Evolutionary conservation across 1,140 invertebrate genomes (phyloP).

Genomic region (Scylla paramamosain): DNA sequence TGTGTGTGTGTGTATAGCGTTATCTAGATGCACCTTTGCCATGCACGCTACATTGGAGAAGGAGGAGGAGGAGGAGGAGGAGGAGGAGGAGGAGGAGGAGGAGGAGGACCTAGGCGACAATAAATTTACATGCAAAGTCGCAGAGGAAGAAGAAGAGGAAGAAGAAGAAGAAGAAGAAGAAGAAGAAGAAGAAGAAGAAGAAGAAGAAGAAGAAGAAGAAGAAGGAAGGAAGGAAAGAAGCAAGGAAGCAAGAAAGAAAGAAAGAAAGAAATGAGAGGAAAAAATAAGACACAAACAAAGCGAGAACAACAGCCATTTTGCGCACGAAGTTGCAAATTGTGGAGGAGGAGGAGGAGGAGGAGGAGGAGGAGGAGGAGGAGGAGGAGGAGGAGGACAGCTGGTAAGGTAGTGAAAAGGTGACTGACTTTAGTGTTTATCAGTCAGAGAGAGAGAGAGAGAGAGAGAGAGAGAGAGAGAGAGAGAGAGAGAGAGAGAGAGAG

Average conservation of each 20-base stretch:
- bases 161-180: neutral
- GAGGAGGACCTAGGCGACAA: too few relatives aligned
- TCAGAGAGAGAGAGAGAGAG: neutral
- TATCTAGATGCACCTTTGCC: neutral
- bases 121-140: neutral
- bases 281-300: too few relatives aligned
- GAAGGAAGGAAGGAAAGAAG: too few relatives aligned
- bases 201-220: too few relatives aligned
- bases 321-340: too few relatives aligned
- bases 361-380: too few relatives aligned
- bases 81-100: too few relatives aligned
- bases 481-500: neutral
- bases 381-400: slow-evolving; percentile 2
- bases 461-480: neutral
- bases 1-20: neutral
- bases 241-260: too few relatives aligned
- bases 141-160: neutral
- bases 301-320: too few relatives aligned
- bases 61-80: neutral
- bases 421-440: neutral
- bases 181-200: too few relatives aligned
- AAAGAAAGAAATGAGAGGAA: too few relatives aligned
- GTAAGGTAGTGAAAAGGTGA: slow-evolving; percentile 13
- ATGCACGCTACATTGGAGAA: neutral
- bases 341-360: too few relatives aligned